phyloP scores from a whole-genome alignment of 1,140 invertebrate species.

The Atta colombica region DNA sequence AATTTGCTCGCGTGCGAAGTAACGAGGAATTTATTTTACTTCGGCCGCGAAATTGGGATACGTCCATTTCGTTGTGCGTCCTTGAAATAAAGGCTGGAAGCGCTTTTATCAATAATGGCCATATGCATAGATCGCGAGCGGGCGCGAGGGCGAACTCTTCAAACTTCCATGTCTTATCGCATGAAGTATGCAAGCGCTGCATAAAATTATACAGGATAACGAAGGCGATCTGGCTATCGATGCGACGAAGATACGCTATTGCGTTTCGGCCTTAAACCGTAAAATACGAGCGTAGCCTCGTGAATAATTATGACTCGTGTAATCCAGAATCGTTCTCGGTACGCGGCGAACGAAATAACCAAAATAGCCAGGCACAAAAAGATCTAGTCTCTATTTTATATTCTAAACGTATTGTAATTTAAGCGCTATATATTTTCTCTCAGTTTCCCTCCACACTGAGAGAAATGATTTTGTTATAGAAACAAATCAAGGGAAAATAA shows the following conservation, averaged over 20 bases:
- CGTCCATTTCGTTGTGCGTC: conserved; percentile 37
- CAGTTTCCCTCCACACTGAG: not conserved
- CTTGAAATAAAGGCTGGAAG: conserved; percentile 40
- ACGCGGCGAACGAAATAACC: conserved; percentile 12
- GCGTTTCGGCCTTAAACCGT: conserved; percentile 44
- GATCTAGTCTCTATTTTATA: conserved; percentile 17
- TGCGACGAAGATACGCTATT: conserved; percentile 44
- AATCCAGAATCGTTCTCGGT: conserved; percentile 16
- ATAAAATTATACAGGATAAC: conserved; percentile 59
- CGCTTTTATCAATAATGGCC: conserved; percentile 59
- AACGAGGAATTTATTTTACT: conserved; percentile 27
- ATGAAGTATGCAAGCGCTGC: conserved; percentile 46
- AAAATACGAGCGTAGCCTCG: conserved; percentile 34
- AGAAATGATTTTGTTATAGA: no score
- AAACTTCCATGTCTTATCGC: conserved; percentile 52
- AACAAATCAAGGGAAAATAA: no score
- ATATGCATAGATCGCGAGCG: conserved; percentile 36
- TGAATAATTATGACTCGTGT: conserved; percentile 54
- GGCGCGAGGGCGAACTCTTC: conserved; percentile 11
- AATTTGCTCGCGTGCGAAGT: conserved; percentile 33
- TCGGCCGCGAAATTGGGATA: conserved; percentile 46
- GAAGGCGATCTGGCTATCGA: conserved; percentile 37
- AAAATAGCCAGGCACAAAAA: conserved; percentile 14
- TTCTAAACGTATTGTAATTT: conserved; percentile 16
- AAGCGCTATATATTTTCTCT: not conserved